Base-by-base conservation (phyloP, 1,140 invertebrate species). In the Drosophila pseudoobscura region DNA sequence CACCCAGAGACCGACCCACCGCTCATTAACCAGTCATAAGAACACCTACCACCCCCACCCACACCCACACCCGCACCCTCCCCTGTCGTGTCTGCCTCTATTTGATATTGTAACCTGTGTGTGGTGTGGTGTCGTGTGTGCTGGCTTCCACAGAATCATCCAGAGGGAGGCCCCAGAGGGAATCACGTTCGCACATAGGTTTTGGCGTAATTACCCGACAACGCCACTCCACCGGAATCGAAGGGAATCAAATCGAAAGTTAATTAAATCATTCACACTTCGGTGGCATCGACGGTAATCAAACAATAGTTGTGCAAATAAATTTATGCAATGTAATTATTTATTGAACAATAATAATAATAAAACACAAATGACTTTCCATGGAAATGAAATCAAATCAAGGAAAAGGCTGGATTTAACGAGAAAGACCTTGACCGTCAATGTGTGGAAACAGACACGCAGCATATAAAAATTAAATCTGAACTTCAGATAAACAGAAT, bases 221-320 rank as follows among this genome's bases (percentile, higher is more conserved):
- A 54, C 63, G 68, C 62, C 82, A 26, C 24, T 78, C 69, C 61
- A 63, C 66, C 58, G 22, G 63, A 55, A 60, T 71, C 31, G 31
- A 58, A 54, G 68, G 65, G 24, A 26, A 26, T 26, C 24, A 5
- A 52, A 60, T 71, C 8, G 31, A 58, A 51, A 68, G 65, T 60
- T 87, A 85, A 78, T 85, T 75, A 85, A 87, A 82, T 85, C 57
- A 74, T 63, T 82, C 64, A 75, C 79, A 83, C 75, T 43, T 39
- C 62, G 53, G 47, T 82, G 50, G 50, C 17, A 24, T 15, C 9
- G 7, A 44, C 13, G 53, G 15, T 7, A 20, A 39, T 29, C 26
- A 39, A 52, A 17, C 45, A 55, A 58, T 31, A 31, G 47, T 45
- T 47, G 80, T 72, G 35, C 31, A 35, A 69, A 70, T 62, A 26